Evolutionary conservation across 2,113 vertebrate genomes (phyloP), one percentile per base, ranked within the genome.

Genomic region (Bombycilla garrulus): DNA sequence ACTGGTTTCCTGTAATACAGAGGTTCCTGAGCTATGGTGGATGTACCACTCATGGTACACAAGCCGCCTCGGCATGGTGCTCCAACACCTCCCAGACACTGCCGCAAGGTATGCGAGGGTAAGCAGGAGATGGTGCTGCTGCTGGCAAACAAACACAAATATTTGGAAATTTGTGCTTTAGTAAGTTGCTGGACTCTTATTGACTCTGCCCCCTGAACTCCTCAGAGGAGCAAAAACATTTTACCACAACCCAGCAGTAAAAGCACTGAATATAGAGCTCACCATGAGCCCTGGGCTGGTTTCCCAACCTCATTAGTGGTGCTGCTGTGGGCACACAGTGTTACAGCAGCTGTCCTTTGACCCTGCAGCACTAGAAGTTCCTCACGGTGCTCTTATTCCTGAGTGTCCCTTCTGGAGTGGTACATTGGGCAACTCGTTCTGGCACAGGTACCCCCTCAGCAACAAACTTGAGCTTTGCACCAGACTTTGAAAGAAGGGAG

Each of bases 1-100:
- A 81, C 56, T 90, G 88, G 94, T 95, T 97, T 96, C 92, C 87
- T 85, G 87, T 85, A 85, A 85, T 53, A n/a, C 0, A 82, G 85
- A 87, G 44, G 36, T 76, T 85, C 53, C 61, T 5, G 0, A 85
- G 47, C 40, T 72, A 44, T 23, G 66, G 78, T 15, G 64, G 81
- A 67, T 0, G 0, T 33, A 78, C 33, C 3, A 0, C 38, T 60
- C 16, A 8, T 18, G 60, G 50, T 38, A 67, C 85, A 62, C 57
- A 85, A 91, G 73, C 33, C 45, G 90, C 57, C 48, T 89, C 84
- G 93, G 53, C 6, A 5, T 23, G 57, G 48, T 66, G 61, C 44
- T 84, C 81, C 77, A 77, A n/a, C 57, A 82, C n/a, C 53, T 91
- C 66, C n/a, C 57, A 71, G 78, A 33, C 17, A 13, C 12, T 15